phyloP scores from a whole-genome alignment of 2,797 vertebrate species.

The Aulostomus chinensis region DNA sequence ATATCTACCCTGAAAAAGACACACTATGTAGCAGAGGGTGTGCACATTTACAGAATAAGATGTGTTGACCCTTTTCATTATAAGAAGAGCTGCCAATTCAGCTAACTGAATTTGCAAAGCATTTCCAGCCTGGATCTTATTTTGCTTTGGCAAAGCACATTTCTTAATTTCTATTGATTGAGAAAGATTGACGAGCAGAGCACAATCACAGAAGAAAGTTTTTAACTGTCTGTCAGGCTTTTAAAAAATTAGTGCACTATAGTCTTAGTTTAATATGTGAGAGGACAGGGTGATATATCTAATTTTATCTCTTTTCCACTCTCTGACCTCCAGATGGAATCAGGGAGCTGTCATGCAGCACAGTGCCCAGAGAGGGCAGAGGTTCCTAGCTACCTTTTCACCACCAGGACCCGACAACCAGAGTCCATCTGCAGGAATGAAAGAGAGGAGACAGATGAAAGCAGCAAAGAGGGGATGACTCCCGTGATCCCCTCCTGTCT shows the following conservation, averaged over 20 bases:
- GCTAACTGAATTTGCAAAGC: constrained; percentile 41
- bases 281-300: constrained; percentile 14
- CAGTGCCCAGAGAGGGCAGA: constrained; percentile 52
- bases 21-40: constrained; percentile 2
- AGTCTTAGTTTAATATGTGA: constrained; percentile 23
- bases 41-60: constrained; percentile 17
- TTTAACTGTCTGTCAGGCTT: constrained; percentile 24
- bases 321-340: constrained; percentile 66
- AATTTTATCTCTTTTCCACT: constrained; percentile 49
- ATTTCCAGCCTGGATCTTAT: constrained; percentile 22
- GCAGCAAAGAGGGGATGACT: constrained; percentile 67
- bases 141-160: constrained; percentile 46
- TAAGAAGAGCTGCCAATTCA: constrained; percentile 25
- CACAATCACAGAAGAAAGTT: constrained; percentile 26
- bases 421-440: constrained; percentile 61
- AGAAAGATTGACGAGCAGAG: constrained; percentile 35
- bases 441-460: constrained; percentile 70
- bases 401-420: constrained; percentile 52
- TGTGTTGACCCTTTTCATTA: constrained; percentile 36
- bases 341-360: constrained; percentile 43
- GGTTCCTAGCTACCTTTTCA: constrained; percentile 66
- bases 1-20: neutral
- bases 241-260: constrained; percentile 6
- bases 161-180: constrained; percentile 64
- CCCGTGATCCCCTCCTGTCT: constrained; percentile 65